These are phyloP conservation scores for Cisticola juncidis DNA, from an alignment of 2,113 vertebrate genomes.

Conservation along the genomic window DNA sequence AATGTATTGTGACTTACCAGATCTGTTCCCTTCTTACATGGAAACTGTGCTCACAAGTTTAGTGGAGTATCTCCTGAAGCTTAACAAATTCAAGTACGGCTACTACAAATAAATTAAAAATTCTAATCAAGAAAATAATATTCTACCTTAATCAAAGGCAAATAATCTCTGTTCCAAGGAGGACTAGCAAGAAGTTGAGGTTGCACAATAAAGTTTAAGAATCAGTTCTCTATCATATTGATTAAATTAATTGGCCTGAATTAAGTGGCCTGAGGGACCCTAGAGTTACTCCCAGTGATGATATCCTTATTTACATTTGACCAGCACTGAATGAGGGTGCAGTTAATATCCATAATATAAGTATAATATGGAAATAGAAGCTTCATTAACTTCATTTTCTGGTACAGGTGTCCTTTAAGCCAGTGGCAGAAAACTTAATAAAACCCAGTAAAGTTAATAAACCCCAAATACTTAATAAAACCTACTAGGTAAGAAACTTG, in stretches of 20 bases:
- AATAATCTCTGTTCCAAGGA: background rate
- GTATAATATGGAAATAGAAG: background rate
- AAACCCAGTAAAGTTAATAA: background rate
- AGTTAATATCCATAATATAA: background rate
- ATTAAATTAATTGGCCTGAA: background rate
- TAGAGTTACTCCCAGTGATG: background rate
- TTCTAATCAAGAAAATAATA: background rate
- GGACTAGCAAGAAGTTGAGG: background rate
- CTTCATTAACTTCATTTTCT: background rate
- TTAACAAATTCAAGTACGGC: background rate
- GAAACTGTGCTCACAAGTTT: background rate
- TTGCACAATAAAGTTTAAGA: background rate
- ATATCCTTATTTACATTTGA: background rate
- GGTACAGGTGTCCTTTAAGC: background rate
- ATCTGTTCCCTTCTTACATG: background rate
- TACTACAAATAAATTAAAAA: background rate
- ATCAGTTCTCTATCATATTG: background rate
- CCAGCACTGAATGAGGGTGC: background rate
- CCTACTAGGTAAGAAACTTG: background rate
- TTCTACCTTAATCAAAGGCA: background rate
- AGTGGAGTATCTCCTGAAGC: background rate
- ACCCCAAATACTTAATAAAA: background rate
- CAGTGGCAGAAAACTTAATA: background rate
- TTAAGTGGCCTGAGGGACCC: background rate
- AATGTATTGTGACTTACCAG: background rate